phyloP scores from a whole-genome alignment of 1,140 invertebrate species.

The Lepidurus arcticus region DNA sequence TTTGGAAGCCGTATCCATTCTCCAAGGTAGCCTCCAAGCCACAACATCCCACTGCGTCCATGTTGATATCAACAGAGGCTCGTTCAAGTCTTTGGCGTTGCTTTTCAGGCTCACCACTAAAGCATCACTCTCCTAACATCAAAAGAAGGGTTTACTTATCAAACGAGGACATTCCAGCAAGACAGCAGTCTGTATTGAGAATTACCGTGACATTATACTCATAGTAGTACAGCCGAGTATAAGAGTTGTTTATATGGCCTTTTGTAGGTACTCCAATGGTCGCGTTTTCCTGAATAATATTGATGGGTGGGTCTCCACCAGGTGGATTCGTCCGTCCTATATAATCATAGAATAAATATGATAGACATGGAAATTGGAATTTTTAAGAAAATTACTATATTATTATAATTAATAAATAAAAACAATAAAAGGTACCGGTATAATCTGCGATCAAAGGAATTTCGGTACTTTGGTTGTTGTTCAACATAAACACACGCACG shows the following conservation, averaged over 20 bases:
- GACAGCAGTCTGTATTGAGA: background rate
- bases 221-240: background rate
- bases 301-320: background rate
- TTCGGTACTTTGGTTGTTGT: too few relatives aligned
- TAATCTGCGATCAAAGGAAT: too few relatives aligned
- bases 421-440: too few relatives aligned
- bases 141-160: background rate
- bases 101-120: background rate
- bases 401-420: too few relatives aligned
- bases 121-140: background rate
- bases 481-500: too few relatives aligned
- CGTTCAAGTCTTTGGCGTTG: background rate
- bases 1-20: background rate
- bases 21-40: background rate
- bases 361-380: too few relatives aligned
- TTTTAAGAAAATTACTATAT: too few relatives aligned
- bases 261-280: background rate
- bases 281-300: background rate
- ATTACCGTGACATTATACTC: background rate
- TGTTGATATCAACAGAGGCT: constrained; percentile 1
- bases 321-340: background rate
- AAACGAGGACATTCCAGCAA: background rate
- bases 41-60: background rate
- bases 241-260: background rate
- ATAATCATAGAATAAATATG: too few relatives aligned